A percentile compares a stretch with the other conserved stretches of the same genome.
These are phyloP conservation scores for Arctocebus calabarensis DNA, from an alignment of 2,797 vertebrate genomes.

Conservation along the genomic window DNA sequence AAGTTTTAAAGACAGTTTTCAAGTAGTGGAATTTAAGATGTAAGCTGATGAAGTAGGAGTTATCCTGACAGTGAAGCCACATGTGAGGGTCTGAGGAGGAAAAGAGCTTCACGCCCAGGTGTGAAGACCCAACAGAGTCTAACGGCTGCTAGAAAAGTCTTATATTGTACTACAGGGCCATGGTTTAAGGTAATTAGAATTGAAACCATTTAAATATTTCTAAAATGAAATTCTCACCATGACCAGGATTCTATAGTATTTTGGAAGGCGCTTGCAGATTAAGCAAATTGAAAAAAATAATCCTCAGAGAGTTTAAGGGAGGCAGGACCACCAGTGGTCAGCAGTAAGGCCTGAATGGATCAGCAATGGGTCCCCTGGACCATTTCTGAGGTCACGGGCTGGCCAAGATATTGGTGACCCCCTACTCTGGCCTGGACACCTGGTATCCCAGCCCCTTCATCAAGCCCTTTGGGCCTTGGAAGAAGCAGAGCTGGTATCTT, in stretches of 20 bases:
- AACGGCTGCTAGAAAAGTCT: background rate
- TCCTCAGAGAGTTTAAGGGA: too few relatives aligned
- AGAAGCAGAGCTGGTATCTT: slow-evolving; percentile 95
- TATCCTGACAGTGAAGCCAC: background rate
- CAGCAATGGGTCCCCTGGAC: too few relatives aligned
- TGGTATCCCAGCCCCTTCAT: slow-evolving; percentile 94
- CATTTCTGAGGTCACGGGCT: slow-evolving; percentile 74
- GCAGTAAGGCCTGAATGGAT: too few relatives aligned
- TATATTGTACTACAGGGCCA: background rate
- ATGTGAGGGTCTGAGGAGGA: background rate
- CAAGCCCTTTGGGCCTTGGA: slow-evolving; percentile 93
- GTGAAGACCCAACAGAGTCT: background rate
- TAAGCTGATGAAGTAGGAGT: background rate
- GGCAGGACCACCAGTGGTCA: too few relatives aligned
- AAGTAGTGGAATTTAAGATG: background rate
- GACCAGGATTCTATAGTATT: background rate
- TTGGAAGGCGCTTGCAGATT: background rate
- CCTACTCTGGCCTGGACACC: slow-evolving; percentile 90
- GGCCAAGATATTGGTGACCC: slow-evolving; percentile 69
- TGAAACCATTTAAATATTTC: background rate
- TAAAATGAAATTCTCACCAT: background rate
- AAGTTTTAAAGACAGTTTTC: background rate
- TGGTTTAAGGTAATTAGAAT: background rate
- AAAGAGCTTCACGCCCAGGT: rapidly evolving
- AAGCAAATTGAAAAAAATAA: background rate